These are phyloP conservation scores for Erannis defoliaria DNA, from an alignment of 2,888 invertebrate species.

Conservation along the genomic window DNA sequence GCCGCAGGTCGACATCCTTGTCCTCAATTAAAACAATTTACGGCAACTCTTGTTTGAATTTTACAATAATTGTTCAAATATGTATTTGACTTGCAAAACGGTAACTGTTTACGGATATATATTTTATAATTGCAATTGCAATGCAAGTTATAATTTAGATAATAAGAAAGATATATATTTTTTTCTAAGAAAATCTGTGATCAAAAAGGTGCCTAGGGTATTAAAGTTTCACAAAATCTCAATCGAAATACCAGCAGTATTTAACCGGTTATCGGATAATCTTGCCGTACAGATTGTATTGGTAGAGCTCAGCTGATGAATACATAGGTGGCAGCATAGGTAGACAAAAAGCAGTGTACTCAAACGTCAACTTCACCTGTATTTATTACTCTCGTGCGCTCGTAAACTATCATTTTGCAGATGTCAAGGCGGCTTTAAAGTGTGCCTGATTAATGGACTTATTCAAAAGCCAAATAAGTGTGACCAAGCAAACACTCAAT, in stretches of 20 bases:
- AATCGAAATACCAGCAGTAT: background rate
- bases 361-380: constrained; percentile 19
- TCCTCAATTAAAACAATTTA: constrained; percentile 82
- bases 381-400: constrained; percentile 34
- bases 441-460: constrained; percentile 36
- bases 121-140: background rate
- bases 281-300: background rate
- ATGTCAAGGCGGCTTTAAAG: constrained; percentile 39
- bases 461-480: constrained; percentile 33
- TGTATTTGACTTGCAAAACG: constrained; percentile 22
- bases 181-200: too few species aligned
- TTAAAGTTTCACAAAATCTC: background rate
- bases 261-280: constrained; percentile 8
- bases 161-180: background rate
- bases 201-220: too few species aligned
- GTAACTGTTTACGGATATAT: background rate
- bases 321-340: constrained; percentile 1
- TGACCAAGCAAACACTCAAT: constrained; percentile 32
- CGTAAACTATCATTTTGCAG: constrained; percentile 38
- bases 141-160: too few species aligned
- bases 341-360: constrained; percentile 4
- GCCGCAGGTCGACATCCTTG: constrained; percentile 76
- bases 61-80: constrained; percentile 57
- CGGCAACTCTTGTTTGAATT: constrained; percentile 73
- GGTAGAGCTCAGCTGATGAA: background rate